Percentiles rank a stretch among this genome's conserved stretches.
These are phyloP conservation scores for Pyrgilauda ruficollis DNA, from an alignment of 2,113 vertebrate species.

Conservation along the genomic window DNA sequence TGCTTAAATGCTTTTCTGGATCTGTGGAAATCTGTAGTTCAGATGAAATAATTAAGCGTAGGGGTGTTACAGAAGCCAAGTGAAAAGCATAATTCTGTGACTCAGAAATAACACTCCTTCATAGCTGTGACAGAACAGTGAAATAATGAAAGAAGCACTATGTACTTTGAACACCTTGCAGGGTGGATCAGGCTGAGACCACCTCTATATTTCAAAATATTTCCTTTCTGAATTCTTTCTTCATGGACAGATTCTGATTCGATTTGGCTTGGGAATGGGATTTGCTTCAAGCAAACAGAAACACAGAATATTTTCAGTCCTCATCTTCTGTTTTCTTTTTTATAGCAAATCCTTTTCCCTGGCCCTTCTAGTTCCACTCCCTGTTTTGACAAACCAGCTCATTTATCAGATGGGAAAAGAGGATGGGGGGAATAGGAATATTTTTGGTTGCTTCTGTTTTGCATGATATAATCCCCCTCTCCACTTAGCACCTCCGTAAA, in stretches of 20 bases:
- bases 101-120: conserved; percentile 46
- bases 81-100: conserved; percentile 49
- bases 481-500: neutral
- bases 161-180: neutral
- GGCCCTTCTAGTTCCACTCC: neutral
- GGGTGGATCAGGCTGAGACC: neutral
- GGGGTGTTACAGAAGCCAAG: conserved; percentile 38
- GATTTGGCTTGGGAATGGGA: neutral
- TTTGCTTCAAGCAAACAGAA: neutral
- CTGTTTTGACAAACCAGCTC: conserved; percentile 25
- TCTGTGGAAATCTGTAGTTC: conserved; percentile 29
- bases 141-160: neutral
- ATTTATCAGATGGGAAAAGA: conserved; percentile 37
- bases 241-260: neutral
- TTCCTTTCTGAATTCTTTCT: neutral
- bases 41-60: conserved; percentile 52
- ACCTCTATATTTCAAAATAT: neutral
- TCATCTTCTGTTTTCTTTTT: conserved; percentile 1
- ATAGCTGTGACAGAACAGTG: neutral
- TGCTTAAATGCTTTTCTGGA: conserved; percentile 44
- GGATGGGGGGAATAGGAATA: neutral
- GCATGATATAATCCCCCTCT: conserved; percentile 22
- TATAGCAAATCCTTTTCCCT: neutral
- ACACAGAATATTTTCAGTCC: neutral
- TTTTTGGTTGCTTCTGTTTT: conserved; percentile 23